Base-by-base conservation (phyloP, 2,797 vertebrate genomes). In the Coranthus polyacanthus region DNA sequence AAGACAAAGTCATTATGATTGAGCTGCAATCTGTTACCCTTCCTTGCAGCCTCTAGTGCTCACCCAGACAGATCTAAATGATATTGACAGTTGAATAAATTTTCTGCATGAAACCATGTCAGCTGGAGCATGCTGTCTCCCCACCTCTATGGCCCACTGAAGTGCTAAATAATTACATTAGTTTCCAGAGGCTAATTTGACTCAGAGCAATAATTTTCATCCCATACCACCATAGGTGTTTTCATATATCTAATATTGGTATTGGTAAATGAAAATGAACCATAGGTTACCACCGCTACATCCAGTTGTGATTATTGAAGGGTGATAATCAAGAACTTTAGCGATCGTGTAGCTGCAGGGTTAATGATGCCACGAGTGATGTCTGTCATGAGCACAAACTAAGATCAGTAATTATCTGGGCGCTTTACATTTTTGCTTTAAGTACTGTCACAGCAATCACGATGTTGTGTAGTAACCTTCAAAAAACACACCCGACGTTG, bases 61-160 rank as follows among this genome's bases (percentile, higher is more conserved):
- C 78, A 82, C 64, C 76, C 78, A 50, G 68, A 87, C 72, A 90
- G 78, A 92, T 90, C 89, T 86, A 92, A 92, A 91, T 88, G 81
- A 91, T 93, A 93, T 92, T 91, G 90, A 92, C 89, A 89, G 85
- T 67, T 83, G 87, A 93, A 91, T 92, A 91, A 16, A 92, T 92
- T 88, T 89, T 90, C 86, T 79, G 81, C 86, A 85, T 85, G 87
- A 88, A 91, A 88, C 87, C 83, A 61, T 75, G 82, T 74, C 83
- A 85, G 82, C 83, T 82, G 52, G 22, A 83, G 85, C 72, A 64
- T 84, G 68, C 57, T 6, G 3, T 17, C 39, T 49, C 26, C 54
- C 68, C 67, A 68, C 62, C 71, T 59, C 62, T 44, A 78, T 58
- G 52, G 72, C 77, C 77, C 73, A 67, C 76, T 78, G 77, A 88